Evolutionary conservation across 2,888 invertebrate species (phyloP), one percentile per base, ranked within the genome.

Genomic region (Cheilosia soror): DNA sequence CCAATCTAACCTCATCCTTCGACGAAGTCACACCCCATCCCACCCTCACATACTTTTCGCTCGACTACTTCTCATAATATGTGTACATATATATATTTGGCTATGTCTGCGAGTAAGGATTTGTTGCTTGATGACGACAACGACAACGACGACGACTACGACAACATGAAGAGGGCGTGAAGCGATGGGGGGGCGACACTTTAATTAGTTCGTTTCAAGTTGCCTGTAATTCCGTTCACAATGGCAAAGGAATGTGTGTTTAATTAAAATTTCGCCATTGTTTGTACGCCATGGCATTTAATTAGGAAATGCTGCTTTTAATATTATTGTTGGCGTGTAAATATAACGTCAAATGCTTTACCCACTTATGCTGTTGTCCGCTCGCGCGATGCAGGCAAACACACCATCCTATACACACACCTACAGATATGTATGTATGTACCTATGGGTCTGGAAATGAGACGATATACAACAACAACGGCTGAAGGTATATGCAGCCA

Each of bases 141-240:
- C 15, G 29, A n/a, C n/a, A 13, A 47, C 6, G 15, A 13, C 13
- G 31, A 31, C 49, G 37, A 15, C 58, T 68, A 42, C 20, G 29
- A 11, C 20, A 20, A n/a, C 13, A 68, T 57, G 49, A 29, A 65
- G 60, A 55, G 69, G 71, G 62, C 73, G 77, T 63, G 53, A 60
- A 73, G 72, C 82, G 53, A 71, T 69, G 73, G 51, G 51, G 49
- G 77, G 77, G 77, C 79, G 80, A 82, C 87, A 80, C 76, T 85
- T 81, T 87, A 87, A 86, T 86, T 86, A 86, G 86, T 86, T 86
- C 86, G 82, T 82, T 86, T 86, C 86, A 86, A 86, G 86, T 86
- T 86, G 77, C 86, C 85, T 85, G 85, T 85, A 85, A 85, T 85
- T 80, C 85, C 85, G 82, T 82, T 82, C 82, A 86, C 86, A 86